These are phyloP conservation scores for Nymphalis urticae DNA, from an alignment of 2,888 invertebrate genomes.

Conservation along the genomic window DNA sequence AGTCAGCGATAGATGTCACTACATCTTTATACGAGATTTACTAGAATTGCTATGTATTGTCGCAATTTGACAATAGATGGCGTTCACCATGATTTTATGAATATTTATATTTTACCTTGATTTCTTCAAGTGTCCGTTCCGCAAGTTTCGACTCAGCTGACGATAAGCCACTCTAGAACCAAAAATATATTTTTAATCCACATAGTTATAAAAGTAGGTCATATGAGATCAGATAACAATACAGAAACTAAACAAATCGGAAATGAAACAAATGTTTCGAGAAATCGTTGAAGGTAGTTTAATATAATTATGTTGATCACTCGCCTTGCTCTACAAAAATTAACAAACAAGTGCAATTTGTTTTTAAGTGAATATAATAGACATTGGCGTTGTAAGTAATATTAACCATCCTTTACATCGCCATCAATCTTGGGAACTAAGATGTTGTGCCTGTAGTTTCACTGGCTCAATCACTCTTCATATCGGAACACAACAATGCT, in stretches of 20 bases:
- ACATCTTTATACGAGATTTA: not conserved
- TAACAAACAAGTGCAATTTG: not conserved
- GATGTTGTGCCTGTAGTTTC: too few relatives aligned
- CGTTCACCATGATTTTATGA: slow-evolving; percentile 37
- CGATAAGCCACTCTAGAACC: slow-evolving; percentile 64
- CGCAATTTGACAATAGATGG: slow-evolving; percentile 46
- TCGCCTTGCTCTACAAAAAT: not conserved
- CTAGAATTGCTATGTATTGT: too few relatives aligned
- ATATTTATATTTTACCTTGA: slow-evolving; percentile 57
- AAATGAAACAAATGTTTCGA: not conserved
- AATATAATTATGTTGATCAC: not conserved
- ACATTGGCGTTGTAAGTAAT: too few relatives aligned
- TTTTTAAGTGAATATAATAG: not conserved
- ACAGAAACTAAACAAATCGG: too few relatives aligned
- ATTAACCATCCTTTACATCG: too few relatives aligned
- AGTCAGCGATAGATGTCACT: not conserved
- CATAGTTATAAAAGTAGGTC: not conserved
- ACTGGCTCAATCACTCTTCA: too few relatives aligned
- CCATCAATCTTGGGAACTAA: too few relatives aligned
- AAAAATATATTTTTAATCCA: slow-evolving; percentile 31
- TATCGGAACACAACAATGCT: too few relatives aligned
- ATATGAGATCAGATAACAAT: too few relatives aligned
- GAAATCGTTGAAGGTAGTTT: not conserved
- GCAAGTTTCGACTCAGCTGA: slow-evolving; percentile 65
- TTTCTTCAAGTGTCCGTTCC: slow-evolving; percentile 74